A percentile compares a stretch with the other conserved stretches of the same genome.
phyloP scores from a whole-genome alignment of 2,888 invertebrate genomes.

The Coelinius sp. region DNA sequence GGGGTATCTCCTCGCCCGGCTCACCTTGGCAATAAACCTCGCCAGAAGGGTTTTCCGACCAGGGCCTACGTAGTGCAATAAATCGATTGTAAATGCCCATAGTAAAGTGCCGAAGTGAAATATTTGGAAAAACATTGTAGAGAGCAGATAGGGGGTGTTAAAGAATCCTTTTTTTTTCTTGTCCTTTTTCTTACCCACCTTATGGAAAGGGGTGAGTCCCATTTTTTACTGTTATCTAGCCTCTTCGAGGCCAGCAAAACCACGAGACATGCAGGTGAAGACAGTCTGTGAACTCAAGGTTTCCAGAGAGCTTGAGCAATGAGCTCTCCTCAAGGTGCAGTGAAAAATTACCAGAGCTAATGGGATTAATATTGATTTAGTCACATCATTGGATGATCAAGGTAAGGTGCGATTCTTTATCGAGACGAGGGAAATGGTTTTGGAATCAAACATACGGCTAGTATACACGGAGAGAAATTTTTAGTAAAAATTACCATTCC shows the following conservation, averaged over 20 bases:
- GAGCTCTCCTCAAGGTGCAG: constrained; percentile 44
- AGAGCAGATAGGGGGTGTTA: too few relatives aligned
- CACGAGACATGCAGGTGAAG: constrained; percentile 61
- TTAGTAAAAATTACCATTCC: too few relatives aligned
- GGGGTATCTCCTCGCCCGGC: constrained; percentile 46
- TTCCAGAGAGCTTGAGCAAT: constrained; percentile 54
- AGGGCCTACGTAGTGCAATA: constrained; percentile 48
- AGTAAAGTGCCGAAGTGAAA: constrained; percentile 25
- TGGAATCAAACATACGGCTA: too few relatives aligned
- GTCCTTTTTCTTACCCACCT: constrained; percentile 13
- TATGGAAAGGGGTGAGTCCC: constrained; percentile 57
- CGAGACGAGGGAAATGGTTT: too few relatives aligned
- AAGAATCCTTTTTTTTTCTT: constrained; percentile 31
- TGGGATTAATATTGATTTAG: too few relatives aligned
- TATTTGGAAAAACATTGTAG: constrained; percentile 26
- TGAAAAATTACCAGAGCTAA: too few relatives aligned
- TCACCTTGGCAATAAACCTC: constrained; percentile 58
- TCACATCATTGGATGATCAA: too few relatives aligned
- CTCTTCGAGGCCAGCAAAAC: constrained; percentile 53
- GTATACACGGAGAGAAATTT: too few relatives aligned
- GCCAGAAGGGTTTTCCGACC: constrained; percentile 49
- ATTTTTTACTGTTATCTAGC: constrained; percentile 57
- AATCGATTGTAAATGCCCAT: constrained; percentile 47
- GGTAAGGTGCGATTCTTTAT: too few relatives aligned
- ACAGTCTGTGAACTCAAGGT: constrained; percentile 64